Conservation (phyloP, 1,140 invertebrate genomes). For the Stegodyphus mimosarum region DNA sequence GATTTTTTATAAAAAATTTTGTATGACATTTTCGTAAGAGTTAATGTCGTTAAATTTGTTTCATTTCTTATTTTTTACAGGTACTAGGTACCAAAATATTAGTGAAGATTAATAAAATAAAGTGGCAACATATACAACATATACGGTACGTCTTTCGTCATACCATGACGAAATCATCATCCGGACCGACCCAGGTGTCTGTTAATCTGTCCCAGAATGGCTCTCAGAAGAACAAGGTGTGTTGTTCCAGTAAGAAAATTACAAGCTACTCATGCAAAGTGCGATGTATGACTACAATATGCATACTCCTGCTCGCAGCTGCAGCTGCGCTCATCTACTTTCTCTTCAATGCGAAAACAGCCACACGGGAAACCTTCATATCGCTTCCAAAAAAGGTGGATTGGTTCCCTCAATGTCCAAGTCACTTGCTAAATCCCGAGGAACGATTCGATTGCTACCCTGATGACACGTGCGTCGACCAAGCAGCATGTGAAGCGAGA, state of each 20-base stretch:
- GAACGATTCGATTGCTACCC: slow-evolving; percentile 84
- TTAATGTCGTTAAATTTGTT: too few species aligned
- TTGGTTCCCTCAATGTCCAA: slow-evolving; percentile 43
- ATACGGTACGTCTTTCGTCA: too few species aligned
- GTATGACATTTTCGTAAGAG: too few species aligned
- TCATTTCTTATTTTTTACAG: too few species aligned
- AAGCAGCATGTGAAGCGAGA: slow-evolving; percentile 75
- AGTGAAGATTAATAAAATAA: too few species aligned
- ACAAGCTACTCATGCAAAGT: slow-evolving; percentile 50
- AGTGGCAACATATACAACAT: neutral
- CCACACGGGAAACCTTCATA: slow-evolving; percentile 1
- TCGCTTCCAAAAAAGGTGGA: slow-evolving; percentile 4
- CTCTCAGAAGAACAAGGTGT: slow-evolving; percentile 12
- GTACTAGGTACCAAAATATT: too few species aligned
- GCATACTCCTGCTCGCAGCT: slow-evolving; percentile 31
- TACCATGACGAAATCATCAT: neutral
- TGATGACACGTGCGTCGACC: slow-evolving; percentile 71
- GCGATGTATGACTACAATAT: slow-evolving; percentile 30
- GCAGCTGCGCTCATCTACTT: slow-evolving; percentile 29
- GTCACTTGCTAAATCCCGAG: slow-evolving; percentile 32
- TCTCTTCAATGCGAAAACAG: slow-evolving; percentile 10
- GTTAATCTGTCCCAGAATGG: neutral
- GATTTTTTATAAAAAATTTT: too few species aligned
- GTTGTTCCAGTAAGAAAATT: slow-evolving; percentile 30
- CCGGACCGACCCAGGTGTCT: neutral